Percentiles rank a stretch among this genome's conserved stretches.
These are phyloP conservation scores for Lordiphosa andalusiaca DNA, from an alignment of 2,888 invertebrate genomes.

Conservation along the genomic window DNA sequence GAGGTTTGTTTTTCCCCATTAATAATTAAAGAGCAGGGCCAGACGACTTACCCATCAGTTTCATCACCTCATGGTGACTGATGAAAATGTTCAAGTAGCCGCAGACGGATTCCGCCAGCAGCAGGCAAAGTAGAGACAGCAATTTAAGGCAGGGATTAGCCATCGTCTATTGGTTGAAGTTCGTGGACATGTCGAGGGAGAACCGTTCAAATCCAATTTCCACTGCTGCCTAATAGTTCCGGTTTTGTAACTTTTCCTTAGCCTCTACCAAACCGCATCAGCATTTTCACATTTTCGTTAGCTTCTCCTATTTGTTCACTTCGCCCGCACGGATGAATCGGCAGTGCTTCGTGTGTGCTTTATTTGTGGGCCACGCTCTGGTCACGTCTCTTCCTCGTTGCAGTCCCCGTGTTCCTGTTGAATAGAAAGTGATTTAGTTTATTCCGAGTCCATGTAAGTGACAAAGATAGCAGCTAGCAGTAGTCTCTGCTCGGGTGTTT, in stretches of 20 bases:
- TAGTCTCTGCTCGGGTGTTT: constrained; percentile 5
- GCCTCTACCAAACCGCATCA: constrained; percentile 33
- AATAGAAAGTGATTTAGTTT: constrained; percentile 70
- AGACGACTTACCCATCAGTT: constrained; percentile 86
- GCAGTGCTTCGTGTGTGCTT: constrained; percentile 24
- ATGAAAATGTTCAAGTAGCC: constrained; percentile 90
- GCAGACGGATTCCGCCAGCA: constrained; percentile 81
- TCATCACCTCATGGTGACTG: constrained; percentile 89
- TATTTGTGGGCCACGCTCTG: constrained; percentile 14
- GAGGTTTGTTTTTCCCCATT: constrained; percentile 25
- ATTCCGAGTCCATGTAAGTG: constrained; percentile 23
- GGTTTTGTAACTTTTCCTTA: constrained; percentile 47
- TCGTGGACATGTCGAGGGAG: constrained; percentile 10
- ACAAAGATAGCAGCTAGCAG: constrained; percentile 13
- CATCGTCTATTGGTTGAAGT: background rate
- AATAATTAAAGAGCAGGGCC: constrained; percentile 21
- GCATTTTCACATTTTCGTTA: constrained; percentile 55
- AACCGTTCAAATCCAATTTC: constrained; percentile 63
- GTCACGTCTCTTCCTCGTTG: constrained; percentile 18
- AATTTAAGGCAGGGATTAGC: constrained; percentile 29
- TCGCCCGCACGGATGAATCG: constrained; percentile 10
- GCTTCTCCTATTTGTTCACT: constrained; percentile 32
- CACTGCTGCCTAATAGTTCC: constrained; percentile 51
- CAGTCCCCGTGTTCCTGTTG: constrained; percentile 42
- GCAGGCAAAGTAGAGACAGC: constrained; percentile 53